phyloP scores from a whole-genome alignment of 2,888 invertebrate genomes.

The Melieria picta region DNA sequence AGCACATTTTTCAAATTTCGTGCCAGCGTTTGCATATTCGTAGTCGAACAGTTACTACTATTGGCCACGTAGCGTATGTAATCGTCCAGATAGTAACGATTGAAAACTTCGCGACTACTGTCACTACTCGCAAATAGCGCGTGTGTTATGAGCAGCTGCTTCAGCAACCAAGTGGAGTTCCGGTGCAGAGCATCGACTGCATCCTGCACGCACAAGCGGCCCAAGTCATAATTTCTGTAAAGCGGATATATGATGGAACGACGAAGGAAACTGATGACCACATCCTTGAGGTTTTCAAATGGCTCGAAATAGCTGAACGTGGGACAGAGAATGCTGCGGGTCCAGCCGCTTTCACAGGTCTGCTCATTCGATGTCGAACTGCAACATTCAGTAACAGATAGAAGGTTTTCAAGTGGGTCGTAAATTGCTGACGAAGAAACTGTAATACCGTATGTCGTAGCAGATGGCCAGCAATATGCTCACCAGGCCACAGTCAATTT shows the following conservation, averaged over 20 bases:
- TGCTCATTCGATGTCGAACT: slow-evolving; percentile 59
- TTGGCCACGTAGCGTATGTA: slow-evolving; percentile 59
- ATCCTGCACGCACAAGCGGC: slow-evolving; percentile 57
- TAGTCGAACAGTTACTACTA: slow-evolving; percentile 45
- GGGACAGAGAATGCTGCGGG: slow-evolving; percentile 60
- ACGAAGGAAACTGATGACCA: slow-evolving; percentile 59
- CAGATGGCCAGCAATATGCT: slow-evolving; percentile 62
- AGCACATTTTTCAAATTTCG: slow-evolving; percentile 59
- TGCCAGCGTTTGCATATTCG: slow-evolving; percentile 55
- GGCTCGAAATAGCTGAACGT: slow-evolving; percentile 59
- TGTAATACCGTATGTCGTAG: slow-evolving; percentile 58
- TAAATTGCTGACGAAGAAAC: too few relatives aligned
- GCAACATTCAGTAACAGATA: background rate
- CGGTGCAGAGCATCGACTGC: slow-evolving; percentile 57
- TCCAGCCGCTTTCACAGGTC: slow-evolving; percentile 63
- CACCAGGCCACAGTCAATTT: slow-evolving; percentile 60
- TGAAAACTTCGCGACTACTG: slow-evolving; percentile 52
- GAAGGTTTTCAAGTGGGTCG: too few relatives aligned
- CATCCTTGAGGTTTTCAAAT: slow-evolving; percentile 54
- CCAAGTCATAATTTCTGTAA: slow-evolving; percentile 62
- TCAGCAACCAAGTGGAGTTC: slow-evolving; percentile 57
- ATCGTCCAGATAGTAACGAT: slow-evolving; percentile 57
- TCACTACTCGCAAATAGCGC: slow-evolving; percentile 52
- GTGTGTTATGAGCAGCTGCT: slow-evolving; percentile 58
- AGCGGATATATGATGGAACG: slow-evolving; percentile 61